Base-by-base conservation (phyloP, 2,888 invertebrate genomes). In the Chydorus sphaericus region DNA sequence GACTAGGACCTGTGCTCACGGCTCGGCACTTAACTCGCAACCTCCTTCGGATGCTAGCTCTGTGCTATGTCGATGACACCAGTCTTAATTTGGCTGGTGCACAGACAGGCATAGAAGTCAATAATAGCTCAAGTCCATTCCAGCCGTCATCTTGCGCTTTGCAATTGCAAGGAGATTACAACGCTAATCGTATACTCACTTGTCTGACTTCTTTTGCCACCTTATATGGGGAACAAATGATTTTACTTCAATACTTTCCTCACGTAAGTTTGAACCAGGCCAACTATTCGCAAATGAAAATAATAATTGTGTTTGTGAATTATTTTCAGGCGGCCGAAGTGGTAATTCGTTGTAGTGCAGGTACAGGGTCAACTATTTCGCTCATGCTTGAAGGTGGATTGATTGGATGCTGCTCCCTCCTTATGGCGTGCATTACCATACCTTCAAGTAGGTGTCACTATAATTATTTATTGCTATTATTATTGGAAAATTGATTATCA, bases 1-100 rank as follows among this genome's bases (percentile, higher is more conserved):
- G 93, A 60, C 72, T 97, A 18, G 97, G 97, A 0, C 96, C 97
- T 0, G 89, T 96, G 49, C 75, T 97, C 26, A 91, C 92, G 0
- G 90, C 94, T 38, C 81, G 88, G 62, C 85, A 89, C 72, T 75
- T 97, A 29, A 87, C 93, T 0, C 78, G 89, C 58, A 94, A 94
- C 73, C 75, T 98, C 61, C 74, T 97, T 11, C 81, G 93, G 65
- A 93, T 97, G 88, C 72, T 97, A 54, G 88, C 92, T 0, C 71
- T 96, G 3, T 97, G 96, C 70, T 97, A 93, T 68, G 82, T 89
- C 23, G 90, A 87, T 0, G 81, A 79, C 65, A 86, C 87, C 60
- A 86, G 85, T 67, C 71, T 87, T 29, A 70, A 60, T n/a, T 30
- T 54, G 20, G 44, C 7, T 54, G n/a, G n/a, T n/a, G n/a, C n/a